Evolutionary conservation across 2,888 invertebrate genomes (phyloP).

Genomic region (Antitype chi): DNA sequence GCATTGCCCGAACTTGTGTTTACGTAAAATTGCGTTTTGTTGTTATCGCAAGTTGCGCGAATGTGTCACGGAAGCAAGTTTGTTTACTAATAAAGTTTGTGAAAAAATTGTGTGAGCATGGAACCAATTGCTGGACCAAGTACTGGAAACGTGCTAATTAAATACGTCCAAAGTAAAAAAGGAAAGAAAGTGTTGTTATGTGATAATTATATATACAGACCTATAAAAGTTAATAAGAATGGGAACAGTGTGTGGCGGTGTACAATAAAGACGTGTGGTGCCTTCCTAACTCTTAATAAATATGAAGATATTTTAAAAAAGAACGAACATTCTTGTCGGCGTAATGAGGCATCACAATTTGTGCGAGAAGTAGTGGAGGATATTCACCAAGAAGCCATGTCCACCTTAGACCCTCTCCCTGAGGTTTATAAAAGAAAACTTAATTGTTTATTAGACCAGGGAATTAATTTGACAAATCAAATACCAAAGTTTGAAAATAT

Average conservation of each 20-base stretch:
- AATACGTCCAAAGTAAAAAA: slow-evolving; percentile 24
- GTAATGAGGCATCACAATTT: slow-evolving; percentile 44
- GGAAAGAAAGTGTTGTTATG: slow-evolving; percentile 28
- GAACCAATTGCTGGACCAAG: slow-evolving; percentile 37
- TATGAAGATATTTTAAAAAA: slow-evolving; percentile 36
- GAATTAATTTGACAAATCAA: slow-evolving; percentile 24
- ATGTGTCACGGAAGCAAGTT: slow-evolving; percentile 32
- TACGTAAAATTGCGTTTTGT: slow-evolving; percentile 38
- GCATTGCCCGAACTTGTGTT: slow-evolving; percentile 32
- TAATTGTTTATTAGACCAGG: slow-evolving; percentile 31
- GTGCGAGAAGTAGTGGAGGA: slow-evolving; percentile 38
- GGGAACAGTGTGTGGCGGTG: slow-evolving; percentile 37
- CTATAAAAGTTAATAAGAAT: slow-evolving; percentile 32
- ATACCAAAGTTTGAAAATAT: slow-evolving; percentile 32
- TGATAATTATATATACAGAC: slow-evolving; percentile 26
- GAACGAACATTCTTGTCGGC: slow-evolving; percentile 37
- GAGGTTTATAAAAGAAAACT: slow-evolving; percentile 38
- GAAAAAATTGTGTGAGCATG: slow-evolving; percentile 36
- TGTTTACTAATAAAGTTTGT: slow-evolving; percentile 22
- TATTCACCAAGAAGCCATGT: slow-evolving; percentile 44
- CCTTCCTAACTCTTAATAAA: slow-evolving; percentile 33
- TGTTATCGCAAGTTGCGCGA: slow-evolving; percentile 23
- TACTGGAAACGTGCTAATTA: slow-evolving; percentile 27
- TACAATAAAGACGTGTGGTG: slow-evolving; percentile 40
- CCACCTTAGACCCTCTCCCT: slow-evolving; percentile 42